These are phyloP conservation scores for Nansenia antarctica DNA, from an alignment of 2,113 vertebrate genomes.

Conservation along the genomic window DNA sequence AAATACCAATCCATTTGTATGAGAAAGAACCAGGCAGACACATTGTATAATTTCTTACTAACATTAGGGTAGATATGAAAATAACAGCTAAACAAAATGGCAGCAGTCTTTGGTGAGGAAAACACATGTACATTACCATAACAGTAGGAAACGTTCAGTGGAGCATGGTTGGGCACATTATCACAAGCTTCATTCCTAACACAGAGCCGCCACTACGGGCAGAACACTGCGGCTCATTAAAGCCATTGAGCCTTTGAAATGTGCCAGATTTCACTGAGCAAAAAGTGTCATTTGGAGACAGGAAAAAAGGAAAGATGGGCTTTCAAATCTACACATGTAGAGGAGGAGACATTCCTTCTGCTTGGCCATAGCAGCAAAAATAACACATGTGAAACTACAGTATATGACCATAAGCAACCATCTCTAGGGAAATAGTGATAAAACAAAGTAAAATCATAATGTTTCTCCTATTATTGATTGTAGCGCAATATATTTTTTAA, in stretches of 20 bases:
- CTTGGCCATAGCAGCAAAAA: too few species aligned
- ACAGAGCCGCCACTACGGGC: conserved; percentile 53
- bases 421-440: too few species aligned
- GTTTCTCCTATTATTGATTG: background rate
- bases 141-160: conserved; percentile 57
- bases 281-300: conserved; percentile 34
- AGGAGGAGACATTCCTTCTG: too few species aligned
- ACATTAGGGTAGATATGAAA: conserved; percentile 29
- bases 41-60: conserved; percentile 29
- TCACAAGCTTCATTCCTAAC: conserved; percentile 65
- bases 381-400: too few species aligned
- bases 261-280: conserved; percentile 43
- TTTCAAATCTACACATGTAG: conserved; percentile 42
- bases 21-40: conserved; percentile 23
- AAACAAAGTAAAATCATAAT: too few species aligned
- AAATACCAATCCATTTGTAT: conserved; percentile 32
- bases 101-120: conserved; percentile 33
- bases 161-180: conserved; percentile 57
- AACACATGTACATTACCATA: conserved; percentile 54
- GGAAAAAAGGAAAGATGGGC: conserved; percentile 47
- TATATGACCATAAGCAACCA: too few species aligned
- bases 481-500: too few species aligned
- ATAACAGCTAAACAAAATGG: conserved; percentile 29
- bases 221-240: conserved; percentile 69
- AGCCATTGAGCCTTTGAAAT: conserved; percentile 65